Conservation (phyloP, 2,888 invertebrate genomes). For the Cephus pulcher region DNA sequence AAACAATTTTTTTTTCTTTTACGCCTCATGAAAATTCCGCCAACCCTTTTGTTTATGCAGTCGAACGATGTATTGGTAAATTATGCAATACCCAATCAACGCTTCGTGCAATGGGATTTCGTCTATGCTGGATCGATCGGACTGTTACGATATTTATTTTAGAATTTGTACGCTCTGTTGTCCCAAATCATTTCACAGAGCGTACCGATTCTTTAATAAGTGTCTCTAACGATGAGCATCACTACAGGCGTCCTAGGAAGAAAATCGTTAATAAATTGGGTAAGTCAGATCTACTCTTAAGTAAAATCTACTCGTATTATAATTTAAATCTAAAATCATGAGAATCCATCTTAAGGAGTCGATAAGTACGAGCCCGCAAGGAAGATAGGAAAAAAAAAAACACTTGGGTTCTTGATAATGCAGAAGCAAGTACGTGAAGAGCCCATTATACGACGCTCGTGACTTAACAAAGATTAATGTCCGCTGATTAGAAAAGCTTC, state of each 20-base stretch:
- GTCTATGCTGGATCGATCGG: slow-evolving; percentile 16
- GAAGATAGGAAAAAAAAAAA: neutral
- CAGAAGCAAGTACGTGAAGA: neutral
- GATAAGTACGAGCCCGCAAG: neutral
- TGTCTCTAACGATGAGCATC: slow-evolving; percentile 55
- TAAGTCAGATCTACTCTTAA: neutral
- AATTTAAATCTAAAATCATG: neutral
- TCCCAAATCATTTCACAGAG: slow-evolving; percentile 67
- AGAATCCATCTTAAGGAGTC: neutral
- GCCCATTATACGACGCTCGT: neutral
- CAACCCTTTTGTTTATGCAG: neutral
- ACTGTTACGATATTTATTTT: slow-evolving; percentile 66
- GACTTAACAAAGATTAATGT: slow-evolving; percentile 30
- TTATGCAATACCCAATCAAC: neutral
- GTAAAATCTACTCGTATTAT: neutral
- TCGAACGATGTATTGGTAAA: neutral
- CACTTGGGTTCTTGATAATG: neutral
- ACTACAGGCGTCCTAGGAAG: neutral
- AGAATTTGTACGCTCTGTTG: slow-evolving; percentile 71
- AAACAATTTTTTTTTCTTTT: neutral
- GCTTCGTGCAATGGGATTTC: neutral
- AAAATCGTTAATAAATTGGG: neutral
- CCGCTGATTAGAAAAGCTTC: slow-evolving; percentile 23
- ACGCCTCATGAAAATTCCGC: neutral
- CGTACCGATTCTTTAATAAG: slow-evolving; percentile 69